These are phyloP conservation scores for Notarius quadriscutis DNA, from an alignment of 2,113 vertebrate genomes.

Conservation along the genomic window DNA sequence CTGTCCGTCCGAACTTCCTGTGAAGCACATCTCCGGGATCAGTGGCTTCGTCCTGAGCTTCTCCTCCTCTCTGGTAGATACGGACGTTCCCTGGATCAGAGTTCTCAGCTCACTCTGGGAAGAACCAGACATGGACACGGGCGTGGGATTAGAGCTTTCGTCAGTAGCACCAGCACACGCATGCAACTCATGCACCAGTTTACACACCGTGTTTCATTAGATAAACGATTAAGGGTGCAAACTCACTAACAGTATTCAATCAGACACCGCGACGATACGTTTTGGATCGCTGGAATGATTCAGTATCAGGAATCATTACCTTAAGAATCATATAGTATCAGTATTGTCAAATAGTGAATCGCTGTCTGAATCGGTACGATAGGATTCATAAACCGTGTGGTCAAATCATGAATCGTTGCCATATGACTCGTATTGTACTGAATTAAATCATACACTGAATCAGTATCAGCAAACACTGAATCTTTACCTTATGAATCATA, in stretches of 20 bases:
- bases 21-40: constrained; percentile 98
- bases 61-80: constrained; percentile 48
- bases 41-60: constrained; percentile 85
- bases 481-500: too few species aligned
- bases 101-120: constrained; percentile 79
- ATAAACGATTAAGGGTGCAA: too few species aligned
- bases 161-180: neutral
- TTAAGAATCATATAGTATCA: neutral
- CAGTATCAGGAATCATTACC: neutral
- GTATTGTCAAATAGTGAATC: neutral
- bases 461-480: too few species aligned
- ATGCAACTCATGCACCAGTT: neutral
- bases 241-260: too few species aligned
- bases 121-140: neutral
- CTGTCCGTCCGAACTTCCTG: constrained; percentile 82
- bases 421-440: too few species aligned
- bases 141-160: neutral
- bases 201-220: neutral
- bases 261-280: too few species aligned
- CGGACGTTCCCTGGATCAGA: constrained; percentile 61
- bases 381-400: too few species aligned
- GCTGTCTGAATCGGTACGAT: neutral
- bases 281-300: too few species aligned
- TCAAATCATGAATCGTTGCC: too few species aligned
- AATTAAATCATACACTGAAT: too few species aligned